A percentile compares a stretch with the other conserved stretches of the same genome.
phyloP scores from a whole-genome alignment of 2,113 vertebrate genomes.

The Ailurus styani region DNA sequence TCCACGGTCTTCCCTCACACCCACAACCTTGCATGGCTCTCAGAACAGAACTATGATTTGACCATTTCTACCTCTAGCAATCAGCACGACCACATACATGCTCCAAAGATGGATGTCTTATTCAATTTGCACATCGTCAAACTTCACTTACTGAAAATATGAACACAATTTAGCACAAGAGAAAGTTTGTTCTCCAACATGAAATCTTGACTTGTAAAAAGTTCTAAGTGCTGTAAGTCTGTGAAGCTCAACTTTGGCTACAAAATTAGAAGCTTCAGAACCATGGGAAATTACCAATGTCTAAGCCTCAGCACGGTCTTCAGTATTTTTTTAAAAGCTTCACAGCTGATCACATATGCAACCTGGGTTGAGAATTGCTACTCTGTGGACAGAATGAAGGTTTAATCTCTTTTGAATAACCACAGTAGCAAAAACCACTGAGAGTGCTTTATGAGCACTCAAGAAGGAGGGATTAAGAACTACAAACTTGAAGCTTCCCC shows the following conservation, averaged over 20 bases:
- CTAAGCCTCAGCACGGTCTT: neutral
- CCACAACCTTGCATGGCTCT: neutral
- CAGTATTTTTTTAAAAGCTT: neutral
- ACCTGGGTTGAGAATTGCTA: neutral
- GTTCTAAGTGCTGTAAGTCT: neutral
- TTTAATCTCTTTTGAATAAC: neutral
- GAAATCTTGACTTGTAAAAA: neutral
- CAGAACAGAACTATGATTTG: neutral
- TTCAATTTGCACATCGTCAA: neutral
- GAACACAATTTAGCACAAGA: neutral
- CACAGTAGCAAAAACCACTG: neutral
- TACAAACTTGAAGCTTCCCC: neutral
- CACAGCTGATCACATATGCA: neutral
- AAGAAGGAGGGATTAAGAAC: neutral
- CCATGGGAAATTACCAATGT: neutral
- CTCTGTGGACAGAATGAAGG: neutral
- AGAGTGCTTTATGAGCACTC: neutral
- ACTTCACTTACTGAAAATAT: neutral
- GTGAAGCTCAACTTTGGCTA: neutral
- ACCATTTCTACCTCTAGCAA: neutral
- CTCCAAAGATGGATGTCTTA: neutral
- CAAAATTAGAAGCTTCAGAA: neutral
- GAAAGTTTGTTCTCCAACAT: neutral
- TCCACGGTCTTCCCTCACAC: neutral
- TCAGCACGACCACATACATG: accelerated